phyloP scores from a whole-genome alignment of 2,797 vertebrate genomes.

The Picus viridis region DNA sequence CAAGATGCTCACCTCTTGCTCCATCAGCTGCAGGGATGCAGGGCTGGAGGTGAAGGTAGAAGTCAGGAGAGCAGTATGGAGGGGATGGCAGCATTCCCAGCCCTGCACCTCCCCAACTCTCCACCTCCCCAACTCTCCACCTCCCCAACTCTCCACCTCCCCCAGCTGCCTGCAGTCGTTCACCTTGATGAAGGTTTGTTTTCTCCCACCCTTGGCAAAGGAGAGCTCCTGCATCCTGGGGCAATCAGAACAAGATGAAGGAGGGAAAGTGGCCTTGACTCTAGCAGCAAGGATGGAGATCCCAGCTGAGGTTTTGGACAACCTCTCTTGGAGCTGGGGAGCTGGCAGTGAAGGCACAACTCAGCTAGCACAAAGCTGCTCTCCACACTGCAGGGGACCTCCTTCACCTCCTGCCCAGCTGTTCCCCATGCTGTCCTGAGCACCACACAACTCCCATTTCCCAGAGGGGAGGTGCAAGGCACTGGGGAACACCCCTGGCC shows the following conservation, averaged over 20 bases:
- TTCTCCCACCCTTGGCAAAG: fast-evolving
- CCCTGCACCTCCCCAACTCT: background rate
- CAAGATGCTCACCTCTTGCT: background rate
- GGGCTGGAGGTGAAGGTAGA: background rate
- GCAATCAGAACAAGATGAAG: background rate
- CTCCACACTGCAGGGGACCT: background rate
- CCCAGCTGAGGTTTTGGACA: background rate
- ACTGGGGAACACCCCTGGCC: background rate
- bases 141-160: background rate
- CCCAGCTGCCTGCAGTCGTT: background rate
- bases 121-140: too few relatives aligned
- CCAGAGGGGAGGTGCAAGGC: background rate
- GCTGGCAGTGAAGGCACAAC: background rate
- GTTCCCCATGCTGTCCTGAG: background rate
- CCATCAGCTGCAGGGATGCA: background rate
- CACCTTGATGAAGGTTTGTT: background rate
- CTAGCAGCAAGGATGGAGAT: background rate
- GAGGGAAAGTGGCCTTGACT: background rate
- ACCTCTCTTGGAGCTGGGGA: background rate
- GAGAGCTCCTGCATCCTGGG: background rate
- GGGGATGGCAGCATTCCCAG: fast-evolving
- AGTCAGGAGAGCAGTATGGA: background rate
- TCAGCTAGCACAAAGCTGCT: background rate
- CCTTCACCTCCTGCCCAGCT: background rate
- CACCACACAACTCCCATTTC: background rate